phyloP scores from a whole-genome alignment of 2,113 vertebrate genomes.

The Rana temporaria region DNA sequence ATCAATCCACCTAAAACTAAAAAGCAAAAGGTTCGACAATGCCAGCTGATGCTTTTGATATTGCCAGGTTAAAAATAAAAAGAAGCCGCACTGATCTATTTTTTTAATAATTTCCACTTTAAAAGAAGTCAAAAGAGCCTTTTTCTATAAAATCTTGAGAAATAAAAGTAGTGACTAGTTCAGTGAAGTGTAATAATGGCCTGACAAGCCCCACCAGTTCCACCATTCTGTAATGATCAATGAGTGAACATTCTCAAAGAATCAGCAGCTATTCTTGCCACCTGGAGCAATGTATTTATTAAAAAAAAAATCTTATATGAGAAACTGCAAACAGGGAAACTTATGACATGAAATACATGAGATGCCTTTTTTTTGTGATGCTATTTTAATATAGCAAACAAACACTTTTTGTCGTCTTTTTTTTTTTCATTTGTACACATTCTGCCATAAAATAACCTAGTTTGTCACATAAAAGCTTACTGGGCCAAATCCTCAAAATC shows the following conservation, averaged over 20 bases:
- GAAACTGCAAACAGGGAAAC: too few relatives aligned
- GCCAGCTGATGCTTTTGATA: too few relatives aligned
- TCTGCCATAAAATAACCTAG: neutral
- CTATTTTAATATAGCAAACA: neutral
- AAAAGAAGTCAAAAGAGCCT: too few relatives aligned
- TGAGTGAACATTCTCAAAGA: neutral
- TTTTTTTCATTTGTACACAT: neutral
- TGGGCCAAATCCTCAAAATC: too few relatives aligned
- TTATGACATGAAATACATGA: neutral
- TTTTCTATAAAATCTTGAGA: too few relatives aligned
- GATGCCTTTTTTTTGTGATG: neutral
- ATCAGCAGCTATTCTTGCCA: neutral
- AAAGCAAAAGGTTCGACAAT: too few relatives aligned
- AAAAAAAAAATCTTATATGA: conserved; percentile 1
- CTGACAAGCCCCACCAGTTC: conserved; percentile 1
- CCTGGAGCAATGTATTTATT: neutral
- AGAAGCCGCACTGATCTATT: too few relatives aligned
- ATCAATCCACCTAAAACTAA: too few relatives aligned
- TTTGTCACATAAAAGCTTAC: neutral
- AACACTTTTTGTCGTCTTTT: neutral
- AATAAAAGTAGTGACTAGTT: neutral
- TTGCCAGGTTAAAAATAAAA: too few relatives aligned
- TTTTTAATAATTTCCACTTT: too few relatives aligned
- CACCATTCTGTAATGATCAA: neutral
- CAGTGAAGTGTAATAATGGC: neutral